These are phyloP conservation scores for Trissolcus basalis DNA, from an alignment of 1,140 invertebrate species.

Conservation along the genomic window DNA sequence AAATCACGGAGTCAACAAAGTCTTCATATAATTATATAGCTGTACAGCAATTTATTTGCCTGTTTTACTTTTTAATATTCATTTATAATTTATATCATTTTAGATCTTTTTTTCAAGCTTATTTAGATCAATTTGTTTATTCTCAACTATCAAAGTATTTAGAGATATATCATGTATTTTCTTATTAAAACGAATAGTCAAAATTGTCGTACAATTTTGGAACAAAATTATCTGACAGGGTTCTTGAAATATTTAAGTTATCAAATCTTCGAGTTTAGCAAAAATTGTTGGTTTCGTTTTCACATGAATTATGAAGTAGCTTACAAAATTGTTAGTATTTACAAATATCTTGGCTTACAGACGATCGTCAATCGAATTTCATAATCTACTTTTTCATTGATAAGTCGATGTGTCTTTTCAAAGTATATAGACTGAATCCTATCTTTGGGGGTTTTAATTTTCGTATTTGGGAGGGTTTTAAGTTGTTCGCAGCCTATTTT, in stretches of 20 bases:
- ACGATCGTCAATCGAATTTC: neutral
- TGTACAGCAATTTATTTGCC: neutral
- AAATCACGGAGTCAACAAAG: constrained; percentile 14
- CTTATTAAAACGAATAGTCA: no score
- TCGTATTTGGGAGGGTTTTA: neutral
- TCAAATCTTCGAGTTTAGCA: no score
- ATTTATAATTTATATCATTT: constrained; percentile 1
- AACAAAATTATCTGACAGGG: no score
- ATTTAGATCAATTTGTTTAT: no score
- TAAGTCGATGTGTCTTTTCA: constrained; percentile 19
- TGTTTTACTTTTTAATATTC: no score
- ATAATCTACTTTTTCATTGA: neutral
- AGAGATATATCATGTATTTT: no score
- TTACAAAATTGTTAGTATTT: constrained; percentile 23
- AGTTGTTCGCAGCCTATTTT: neutral
- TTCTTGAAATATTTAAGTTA: no score
- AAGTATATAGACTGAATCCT: constrained; percentile 5
- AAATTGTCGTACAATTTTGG: no score
- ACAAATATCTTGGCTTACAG: constrained; percentile 14
- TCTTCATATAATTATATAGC: constrained; percentile 4
- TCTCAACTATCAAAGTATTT: no score
- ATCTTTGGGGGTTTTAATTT: neutral
- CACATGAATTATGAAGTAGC: constrained; percentile 10
- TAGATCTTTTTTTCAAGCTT: neutral
- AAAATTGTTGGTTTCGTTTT: no score